These are phyloP conservation scores for Hanleya hanleyi DNA, from an alignment of 2,888 invertebrate species.

Conservation along the genomic window DNA sequence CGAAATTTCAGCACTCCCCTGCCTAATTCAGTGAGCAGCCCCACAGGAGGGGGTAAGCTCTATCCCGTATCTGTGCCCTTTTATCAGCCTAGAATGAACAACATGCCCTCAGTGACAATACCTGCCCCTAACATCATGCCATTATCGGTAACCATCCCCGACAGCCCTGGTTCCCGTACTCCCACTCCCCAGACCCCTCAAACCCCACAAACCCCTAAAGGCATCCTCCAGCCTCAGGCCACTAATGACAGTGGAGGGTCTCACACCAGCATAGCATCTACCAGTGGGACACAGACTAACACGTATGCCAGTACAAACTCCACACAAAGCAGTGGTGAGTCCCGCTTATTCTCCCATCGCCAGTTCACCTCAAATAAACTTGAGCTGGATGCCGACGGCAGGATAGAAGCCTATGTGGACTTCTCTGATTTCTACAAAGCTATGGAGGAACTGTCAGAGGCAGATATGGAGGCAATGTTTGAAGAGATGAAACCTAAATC, in stretches of 20 bases:
- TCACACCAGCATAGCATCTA: slow-evolving; percentile 22
- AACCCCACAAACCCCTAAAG: background rate
- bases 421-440: slow-evolving; percentile 80
- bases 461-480: slow-evolving; percentile 58
- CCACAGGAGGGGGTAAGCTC: slow-evolving; percentile 49
- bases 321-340: slow-evolving; percentile 65
- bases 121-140: background rate
- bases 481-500: slow-evolving; percentile 64
- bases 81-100: background rate
- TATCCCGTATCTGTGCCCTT: slow-evolving; percentile 9
- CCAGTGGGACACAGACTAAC: slow-evolving; percentile 18
- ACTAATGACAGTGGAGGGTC: slow-evolving; percentile 13
- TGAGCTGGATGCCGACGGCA: slow-evolving; percentile 80
- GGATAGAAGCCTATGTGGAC: slow-evolving; percentile 87
- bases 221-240: background rate
- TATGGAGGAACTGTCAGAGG: slow-evolving; percentile 63
- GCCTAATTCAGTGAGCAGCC: slow-evolving; percentile 77
- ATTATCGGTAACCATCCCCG: background rate
- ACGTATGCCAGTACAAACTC: slow-evolving; percentile 63
- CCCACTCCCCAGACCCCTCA: slow-evolving; percentile 11
- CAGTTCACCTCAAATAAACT: slow-evolving; percentile 56
- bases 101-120: background rate
- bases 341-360: slow-evolving; percentile 49
- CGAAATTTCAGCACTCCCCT: slow-evolving; percentile 89
- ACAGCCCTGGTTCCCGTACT: slow-evolving; percentile 24